Conservation (phyloP, 2,797 vertebrate genomes). For the Oophaga sylvatica region DNA sequence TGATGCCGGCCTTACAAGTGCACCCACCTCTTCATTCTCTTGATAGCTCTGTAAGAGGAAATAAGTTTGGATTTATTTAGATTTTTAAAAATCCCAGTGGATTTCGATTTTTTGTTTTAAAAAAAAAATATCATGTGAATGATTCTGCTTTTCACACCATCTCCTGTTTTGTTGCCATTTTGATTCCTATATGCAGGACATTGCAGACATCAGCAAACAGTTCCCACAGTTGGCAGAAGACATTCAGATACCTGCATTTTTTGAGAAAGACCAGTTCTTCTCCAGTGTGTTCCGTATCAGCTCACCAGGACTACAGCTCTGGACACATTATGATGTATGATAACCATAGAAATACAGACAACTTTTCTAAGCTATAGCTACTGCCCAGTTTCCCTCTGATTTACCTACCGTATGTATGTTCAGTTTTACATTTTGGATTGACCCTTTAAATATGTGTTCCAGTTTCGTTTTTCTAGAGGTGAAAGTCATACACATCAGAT, state of each 20-base stretch:
- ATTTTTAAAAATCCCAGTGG: neutral
- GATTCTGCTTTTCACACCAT: neutral
- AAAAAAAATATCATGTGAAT: neutral
- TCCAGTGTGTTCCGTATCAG: conserved; percentile 96
- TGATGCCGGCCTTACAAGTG: no score
- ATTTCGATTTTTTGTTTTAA: neutral
- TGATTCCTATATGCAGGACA: conserved; percentile 77
- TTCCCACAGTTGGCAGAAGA: conserved; percentile 88
- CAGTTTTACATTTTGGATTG: no score
- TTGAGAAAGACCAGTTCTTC: conserved; percentile 88
- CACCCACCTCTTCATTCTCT: neutral
- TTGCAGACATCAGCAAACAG: conserved; percentile 89
- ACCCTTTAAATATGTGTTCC: no score
- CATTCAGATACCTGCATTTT: conserved; percentile 85
- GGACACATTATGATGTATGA: conserved; percentile 96
- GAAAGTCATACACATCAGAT: no score
- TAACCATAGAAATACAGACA: neutral
- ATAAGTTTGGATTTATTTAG: neutral
- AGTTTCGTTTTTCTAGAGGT: no score
- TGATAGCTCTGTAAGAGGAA: neutral
- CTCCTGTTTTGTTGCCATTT: neutral
- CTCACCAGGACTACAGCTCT: conserved; percentile 89
- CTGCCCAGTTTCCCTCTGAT: no score
- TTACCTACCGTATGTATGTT: no score
- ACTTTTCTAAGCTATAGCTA: no score